Base-by-base conservation (phyloP, 1,140 invertebrate genomes). In the Dysdera silvatica region DNA sequence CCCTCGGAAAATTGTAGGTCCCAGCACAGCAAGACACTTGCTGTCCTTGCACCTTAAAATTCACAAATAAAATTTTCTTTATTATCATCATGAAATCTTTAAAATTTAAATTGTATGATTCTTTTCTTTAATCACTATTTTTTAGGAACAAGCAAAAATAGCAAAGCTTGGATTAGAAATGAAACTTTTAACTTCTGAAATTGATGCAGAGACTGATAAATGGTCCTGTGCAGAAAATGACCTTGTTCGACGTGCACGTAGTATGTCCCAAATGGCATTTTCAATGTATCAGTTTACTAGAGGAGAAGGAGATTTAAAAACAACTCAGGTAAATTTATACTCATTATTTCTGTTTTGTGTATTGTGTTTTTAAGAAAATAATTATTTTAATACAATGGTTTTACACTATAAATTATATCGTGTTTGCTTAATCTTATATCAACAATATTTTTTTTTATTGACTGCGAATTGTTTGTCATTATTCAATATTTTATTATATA, bases 261-360 rank as follows among this genome's bases (percentile, higher is more conserved):
- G 95, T 78, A 98, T 98, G 94, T 97, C 94, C 65, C 88, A 91
- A 48, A 98, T 98, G 94, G 95, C 95, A 41, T 83, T 83, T 71
- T 91, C 92, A 67, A 99, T 99, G 95, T 98, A 98, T 78, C 89
- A 98, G 76, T 99, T 99, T 80, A 99, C 96, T 20, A 85, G 92
- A 74, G 96, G 96, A 29, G 94, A 97, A 77, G 96, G 96, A 37
- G 88, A 90, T 26, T 77, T 99, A 57, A 95, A 95, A 77, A 99
- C 96, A 16, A 99, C 96, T 41, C 96, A 99, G 79, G 64, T 66
- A 60, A 18, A n/a, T 6, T 10, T 37, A 16, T 3, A 14, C 6
- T 6, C 7, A 45, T 31, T 45, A 6, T 7, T 3, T 3, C 31
- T 14, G 37, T 14, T 14, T 37, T 23, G 23, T 24, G 8, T 35